Evolutionary conservation across 2,797 vertebrate genomes (phyloP).

Genomic region (Sarcophilus harrisii): DNA sequence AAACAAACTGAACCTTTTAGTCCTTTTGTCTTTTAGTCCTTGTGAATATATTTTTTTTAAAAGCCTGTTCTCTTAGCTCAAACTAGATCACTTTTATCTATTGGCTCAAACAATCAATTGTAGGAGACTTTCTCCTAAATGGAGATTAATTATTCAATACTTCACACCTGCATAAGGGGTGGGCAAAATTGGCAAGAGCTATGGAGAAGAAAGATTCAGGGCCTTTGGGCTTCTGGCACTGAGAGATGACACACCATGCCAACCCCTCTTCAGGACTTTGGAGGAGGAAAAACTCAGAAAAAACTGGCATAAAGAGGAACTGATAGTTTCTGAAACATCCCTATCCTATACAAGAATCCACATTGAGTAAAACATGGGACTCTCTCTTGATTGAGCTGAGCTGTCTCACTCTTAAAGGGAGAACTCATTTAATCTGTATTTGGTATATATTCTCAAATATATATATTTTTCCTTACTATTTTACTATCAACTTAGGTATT

Average conservation of each 20-base stretch:
- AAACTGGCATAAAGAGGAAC: neutral
- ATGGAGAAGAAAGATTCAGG: neutral
- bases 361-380: neutral
- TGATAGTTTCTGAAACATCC: neutral
- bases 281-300: neutral
- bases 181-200: neutral
- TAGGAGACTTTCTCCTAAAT: neutral
- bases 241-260: neutral
- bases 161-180: neutral
- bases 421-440: neutral
- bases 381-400: neutral
- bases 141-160: neutral
- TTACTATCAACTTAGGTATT: neutral
- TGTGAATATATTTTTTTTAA: neutral
- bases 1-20: neutral
- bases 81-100: neutral
- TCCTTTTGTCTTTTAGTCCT: neutral
- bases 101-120: neutral
- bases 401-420: neutral
- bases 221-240: neutral
- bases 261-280: neutral
- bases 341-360: neutral
- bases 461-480: neutral
- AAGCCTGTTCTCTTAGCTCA: neutral
- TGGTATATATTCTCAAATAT: neutral